Evolutionary conservation across 2,113 vertebrate species (phyloP).

Genomic region (Geothlypis trichas): DNA sequence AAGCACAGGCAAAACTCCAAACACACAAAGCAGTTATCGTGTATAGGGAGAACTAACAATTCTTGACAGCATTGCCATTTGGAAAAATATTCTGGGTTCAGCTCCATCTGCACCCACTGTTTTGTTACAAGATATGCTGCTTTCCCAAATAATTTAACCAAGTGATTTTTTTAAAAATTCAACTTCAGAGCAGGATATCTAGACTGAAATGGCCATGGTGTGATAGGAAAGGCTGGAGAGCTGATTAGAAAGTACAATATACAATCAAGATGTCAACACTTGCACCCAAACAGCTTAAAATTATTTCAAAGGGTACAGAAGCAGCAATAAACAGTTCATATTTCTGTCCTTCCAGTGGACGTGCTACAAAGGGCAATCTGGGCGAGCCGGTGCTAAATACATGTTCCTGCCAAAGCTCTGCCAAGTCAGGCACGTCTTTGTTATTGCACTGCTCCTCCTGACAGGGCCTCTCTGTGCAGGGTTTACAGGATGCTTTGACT

Average conservation of each 20-base stretch:
- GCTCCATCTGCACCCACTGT: slow-evolving; percentile 42
- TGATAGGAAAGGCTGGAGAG: slow-evolving; percentile 7
- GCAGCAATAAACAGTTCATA: slow-evolving; percentile 27
- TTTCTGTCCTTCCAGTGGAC: slow-evolving; percentile 27
- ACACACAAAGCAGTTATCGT: background rate
- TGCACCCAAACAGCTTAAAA: slow-evolving; percentile 7
- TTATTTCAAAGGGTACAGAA: background rate
- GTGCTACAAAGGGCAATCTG: background rate
- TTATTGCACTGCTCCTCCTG: background rate
- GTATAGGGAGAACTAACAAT: slow-evolving; percentile 45
- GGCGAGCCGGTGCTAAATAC: background rate
- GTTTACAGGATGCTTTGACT: accelerated
- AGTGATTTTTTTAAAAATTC: background rate
- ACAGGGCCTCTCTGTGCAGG: background rate
- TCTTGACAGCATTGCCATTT: background rate
- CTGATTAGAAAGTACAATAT: slow-evolving; percentile 62
- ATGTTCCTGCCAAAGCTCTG: background rate
- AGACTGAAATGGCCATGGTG: background rate
- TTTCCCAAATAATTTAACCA: slow-evolving; percentile 13
- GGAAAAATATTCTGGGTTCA: slow-evolving; percentile 15
- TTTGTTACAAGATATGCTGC: slow-evolving; percentile 27
- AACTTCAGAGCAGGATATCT: slow-evolving; percentile 10
- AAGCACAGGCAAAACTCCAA: slow-evolving; percentile 60
- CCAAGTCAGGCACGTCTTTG: background rate
- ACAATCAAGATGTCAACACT: slow-evolving; percentile 47